A percentile compares a stretch with the other conserved stretches of the same genome.
Conservation (phyloP, 2,113 vertebrate species). For the Austrofundulus limnaeus region DNA sequence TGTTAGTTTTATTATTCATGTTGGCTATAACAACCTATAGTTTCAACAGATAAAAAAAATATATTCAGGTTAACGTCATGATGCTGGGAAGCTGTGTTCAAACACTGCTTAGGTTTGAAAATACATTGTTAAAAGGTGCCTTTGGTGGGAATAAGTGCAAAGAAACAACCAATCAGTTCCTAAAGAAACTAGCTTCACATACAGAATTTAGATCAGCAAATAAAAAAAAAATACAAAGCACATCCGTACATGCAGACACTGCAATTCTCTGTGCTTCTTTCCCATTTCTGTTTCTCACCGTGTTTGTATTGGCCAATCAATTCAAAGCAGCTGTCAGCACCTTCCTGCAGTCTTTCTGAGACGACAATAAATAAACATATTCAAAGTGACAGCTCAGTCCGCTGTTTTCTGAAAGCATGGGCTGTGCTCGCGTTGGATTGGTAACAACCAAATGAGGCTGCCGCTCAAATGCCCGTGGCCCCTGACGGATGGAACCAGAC, state of each 20-base stretch:
- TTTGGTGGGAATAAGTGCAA: too few species aligned
- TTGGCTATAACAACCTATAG: too few species aligned
- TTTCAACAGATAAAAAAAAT: too few species aligned
- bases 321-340: constrained; percentile 63
- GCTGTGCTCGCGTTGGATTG: constrained; percentile 62
- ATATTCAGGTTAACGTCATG: too few species aligned
- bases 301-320: constrained; percentile 54
- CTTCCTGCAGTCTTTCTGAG: constrained; percentile 51
- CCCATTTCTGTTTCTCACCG: constrained; percentile 23
- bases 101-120: too few species aligned
- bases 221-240: neutral
- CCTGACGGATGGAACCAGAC: constrained; percentile 60
- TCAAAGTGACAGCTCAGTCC: constrained; percentile 73
- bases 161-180: too few species aligned
- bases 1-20: too few species aligned
- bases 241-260: constrained; percentile 8
- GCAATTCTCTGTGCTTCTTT: constrained; percentile 25
- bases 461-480: constrained; percentile 30
- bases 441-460: constrained; percentile 62
- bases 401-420: constrained; percentile 40
- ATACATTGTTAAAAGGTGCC: too few species aligned
- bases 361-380: constrained; percentile 75
- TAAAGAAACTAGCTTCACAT: neutral
- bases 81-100: too few species aligned
- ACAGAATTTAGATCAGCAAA: constrained; percentile 1